phyloP scores from a whole-genome alignment of 2,888 invertebrate species.

The Mesochorus sp. region DNA sequence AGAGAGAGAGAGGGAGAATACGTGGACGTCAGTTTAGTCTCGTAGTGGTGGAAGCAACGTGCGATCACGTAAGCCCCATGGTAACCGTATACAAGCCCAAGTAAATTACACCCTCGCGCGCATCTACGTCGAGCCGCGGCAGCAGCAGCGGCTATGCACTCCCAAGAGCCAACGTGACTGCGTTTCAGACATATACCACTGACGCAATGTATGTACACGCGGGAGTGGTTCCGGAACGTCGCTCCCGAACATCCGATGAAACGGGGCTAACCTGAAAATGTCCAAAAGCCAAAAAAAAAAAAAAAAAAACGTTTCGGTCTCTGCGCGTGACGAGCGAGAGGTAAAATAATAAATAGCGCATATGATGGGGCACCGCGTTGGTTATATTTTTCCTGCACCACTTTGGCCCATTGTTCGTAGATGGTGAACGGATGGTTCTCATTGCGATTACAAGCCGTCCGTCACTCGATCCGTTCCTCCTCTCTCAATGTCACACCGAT shows the following conservation, averaged over 20 bases:
- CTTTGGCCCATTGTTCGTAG: slow-evolving; percentile 58
- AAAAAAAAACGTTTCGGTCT: no score
- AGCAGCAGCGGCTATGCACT: slow-evolving; percentile 2
- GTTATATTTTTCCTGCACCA: background rate
- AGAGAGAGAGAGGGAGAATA: slow-evolving; percentile 6
- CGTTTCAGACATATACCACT: slow-evolving; percentile 17
- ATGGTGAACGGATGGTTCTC: slow-evolving; percentile 48
- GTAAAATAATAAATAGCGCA: background rate
- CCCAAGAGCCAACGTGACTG: slow-evolving; percentile 42
- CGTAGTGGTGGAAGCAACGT: slow-evolving; percentile 51
- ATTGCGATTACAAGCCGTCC: slow-evolving; percentile 66
- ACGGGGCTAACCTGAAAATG: slow-evolving; percentile 58
- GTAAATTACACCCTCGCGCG: slow-evolving; percentile 54
- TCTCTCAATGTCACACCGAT: no score
- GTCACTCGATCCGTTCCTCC: slow-evolving; percentile 25
- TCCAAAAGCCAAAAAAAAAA: slow-evolving; percentile 62
- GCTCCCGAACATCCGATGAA: slow-evolving; percentile 67
- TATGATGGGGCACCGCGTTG: background rate
- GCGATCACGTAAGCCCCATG: slow-evolving; percentile 40
- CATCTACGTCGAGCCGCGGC: slow-evolving; percentile 14
- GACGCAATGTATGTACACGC: slow-evolving; percentile 29
- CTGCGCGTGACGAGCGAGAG: slow-evolving; percentile 25
- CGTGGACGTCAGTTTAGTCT: slow-evolving; percentile 30
- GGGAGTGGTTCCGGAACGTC: slow-evolving; percentile 72
- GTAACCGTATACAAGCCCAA: slow-evolving; percentile 53